phyloP scores from a whole-genome alignment of 2,797 vertebrate species.

The Xenops minutus region DNA sequence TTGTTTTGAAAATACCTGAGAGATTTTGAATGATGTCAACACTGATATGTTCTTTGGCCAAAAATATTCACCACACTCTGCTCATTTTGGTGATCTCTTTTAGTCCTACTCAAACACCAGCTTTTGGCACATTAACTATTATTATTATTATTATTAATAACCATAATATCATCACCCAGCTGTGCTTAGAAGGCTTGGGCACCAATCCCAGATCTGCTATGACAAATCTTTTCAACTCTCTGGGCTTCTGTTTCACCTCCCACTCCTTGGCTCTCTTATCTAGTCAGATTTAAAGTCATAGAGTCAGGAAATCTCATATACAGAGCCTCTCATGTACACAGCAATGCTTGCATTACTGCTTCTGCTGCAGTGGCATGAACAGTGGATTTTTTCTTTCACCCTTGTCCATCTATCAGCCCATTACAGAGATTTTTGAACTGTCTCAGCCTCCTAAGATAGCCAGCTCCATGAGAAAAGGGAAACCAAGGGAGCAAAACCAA shows the following conservation, averaged over 20 bases:
- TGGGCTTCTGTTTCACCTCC: constrained; percentile 64
- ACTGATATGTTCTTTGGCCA: background rate
- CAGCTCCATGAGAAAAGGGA: background rate
- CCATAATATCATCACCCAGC: constrained; percentile 60
- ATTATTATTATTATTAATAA: constrained; percentile 48
- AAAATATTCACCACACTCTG: background rate
- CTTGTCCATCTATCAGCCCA: background rate
- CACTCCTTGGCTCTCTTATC: constrained; percentile 65
- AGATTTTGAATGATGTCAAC: background rate
- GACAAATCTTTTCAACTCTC: constrained; percentile 59
- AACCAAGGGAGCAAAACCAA: background rate
- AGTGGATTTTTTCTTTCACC: background rate
- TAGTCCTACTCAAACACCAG: background rate
- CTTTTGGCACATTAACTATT: constrained; percentile 30
- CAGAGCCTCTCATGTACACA: background rate
- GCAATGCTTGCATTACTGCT: background rate
- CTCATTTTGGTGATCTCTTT: constrained; percentile 28
- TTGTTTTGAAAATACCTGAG: constrained; percentile 4
- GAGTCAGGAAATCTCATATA: constrained; percentile 12
- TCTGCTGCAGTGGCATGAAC: background rate
- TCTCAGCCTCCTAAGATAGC: background rate
- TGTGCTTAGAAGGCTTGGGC: constrained; percentile 61
- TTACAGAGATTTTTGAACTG: background rate
- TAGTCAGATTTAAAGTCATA: constrained; percentile 54
- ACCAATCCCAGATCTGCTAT: constrained; percentile 53